Evolutionary conservation across 2,888 invertebrate species (phyloP).

Genomic region (Boloria euphrosyne): DNA sequence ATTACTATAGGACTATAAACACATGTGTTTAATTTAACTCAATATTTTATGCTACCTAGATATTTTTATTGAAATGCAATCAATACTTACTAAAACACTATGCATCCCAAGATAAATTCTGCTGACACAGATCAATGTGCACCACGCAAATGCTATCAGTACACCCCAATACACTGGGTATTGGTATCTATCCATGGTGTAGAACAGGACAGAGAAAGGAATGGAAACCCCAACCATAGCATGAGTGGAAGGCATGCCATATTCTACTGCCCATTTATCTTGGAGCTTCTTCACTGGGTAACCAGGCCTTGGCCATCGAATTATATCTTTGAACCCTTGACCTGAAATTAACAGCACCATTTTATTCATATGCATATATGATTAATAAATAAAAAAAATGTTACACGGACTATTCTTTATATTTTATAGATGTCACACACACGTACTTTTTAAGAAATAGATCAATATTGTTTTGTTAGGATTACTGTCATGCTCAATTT

Average conservation of each 20-base stretch:
- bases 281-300: conserved; percentile 93
- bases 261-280: conserved; percentile 94
- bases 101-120: conserved; percentile 97
- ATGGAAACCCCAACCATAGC: conserved; percentile 95
- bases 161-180: conserved; percentile 84
- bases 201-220: conserved; percentile 91
- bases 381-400: too few relatives aligned
- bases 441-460: too few relatives aligned
- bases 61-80: neutral
- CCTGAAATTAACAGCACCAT: conserved; percentile 73
- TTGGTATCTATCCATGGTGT: conserved; percentile 90
- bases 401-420: too few relatives aligned
- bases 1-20: too few relatives aligned
- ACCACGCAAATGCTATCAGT: conserved; percentile 85
- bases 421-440: too few relatives aligned
- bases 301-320: conserved; percentile 92
- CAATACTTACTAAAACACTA: conserved; percentile 87
- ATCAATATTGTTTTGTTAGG: too few relatives aligned
- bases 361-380: too few relatives aligned
- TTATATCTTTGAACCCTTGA: conserved; percentile 93
- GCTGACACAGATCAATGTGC: conserved; percentile 90
- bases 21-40: too few relatives aligned
- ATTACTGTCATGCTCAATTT: too few relatives aligned
- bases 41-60: neutral
- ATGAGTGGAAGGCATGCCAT: conserved; percentile 97